These are phyloP conservation scores for Meliscaeva auricollis DNA, from an alignment of 2,888 invertebrate genomes.

Conservation along the genomic window DNA sequence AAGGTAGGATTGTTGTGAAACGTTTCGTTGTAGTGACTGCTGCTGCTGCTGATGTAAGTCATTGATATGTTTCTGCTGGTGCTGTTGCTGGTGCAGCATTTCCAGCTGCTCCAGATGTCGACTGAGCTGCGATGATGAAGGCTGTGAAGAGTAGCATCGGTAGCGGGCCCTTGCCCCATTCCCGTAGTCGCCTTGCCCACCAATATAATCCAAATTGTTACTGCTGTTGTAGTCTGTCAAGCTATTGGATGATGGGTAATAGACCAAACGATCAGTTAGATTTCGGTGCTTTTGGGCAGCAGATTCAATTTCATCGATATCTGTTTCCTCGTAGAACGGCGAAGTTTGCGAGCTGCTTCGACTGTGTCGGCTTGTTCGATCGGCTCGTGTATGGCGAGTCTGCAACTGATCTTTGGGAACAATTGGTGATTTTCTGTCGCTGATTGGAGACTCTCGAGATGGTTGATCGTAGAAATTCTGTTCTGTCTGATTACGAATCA, in stretches of 20 bases:
- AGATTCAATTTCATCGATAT: slow-evolving; percentile 78
- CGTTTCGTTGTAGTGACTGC: slow-evolving; percentile 18
- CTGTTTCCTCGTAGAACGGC: slow-evolving; percentile 77
- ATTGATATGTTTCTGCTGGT: slow-evolving; percentile 60
- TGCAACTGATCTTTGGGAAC: background rate
- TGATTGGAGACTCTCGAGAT: slow-evolving; percentile 39
- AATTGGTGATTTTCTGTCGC: slow-evolving; percentile 36
- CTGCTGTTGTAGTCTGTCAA: slow-evolving; percentile 83
- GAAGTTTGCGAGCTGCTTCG: slow-evolving; percentile 32
- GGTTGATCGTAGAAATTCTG: slow-evolving; percentile 62
- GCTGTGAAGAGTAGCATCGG: slow-evolving; percentile 56
- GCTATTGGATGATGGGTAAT: slow-evolving; percentile 88
- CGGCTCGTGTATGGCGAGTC: slow-evolving; percentile 11
- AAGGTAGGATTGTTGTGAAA: slow-evolving; percentile 70
- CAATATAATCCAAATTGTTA: slow-evolving; percentile 81
- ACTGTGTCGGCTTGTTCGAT: slow-evolving; percentile 1
- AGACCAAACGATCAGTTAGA: slow-evolving; percentile 92
- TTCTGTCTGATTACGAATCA: slow-evolving; percentile 68
- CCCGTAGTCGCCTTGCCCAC: slow-evolving; percentile 71
- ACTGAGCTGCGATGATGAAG: slow-evolving; percentile 58
- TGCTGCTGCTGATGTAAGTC: slow-evolving; percentile 72
- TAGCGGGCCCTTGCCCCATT: slow-evolving; percentile 54
- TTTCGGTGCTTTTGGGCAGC: slow-evolving; percentile 78
- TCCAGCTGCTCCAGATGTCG: slow-evolving; percentile 59
- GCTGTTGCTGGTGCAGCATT: slow-evolving; percentile 66